Base-by-base conservation (phyloP, 2,888 invertebrate genomes). In the Melipona beecheii region DNA sequence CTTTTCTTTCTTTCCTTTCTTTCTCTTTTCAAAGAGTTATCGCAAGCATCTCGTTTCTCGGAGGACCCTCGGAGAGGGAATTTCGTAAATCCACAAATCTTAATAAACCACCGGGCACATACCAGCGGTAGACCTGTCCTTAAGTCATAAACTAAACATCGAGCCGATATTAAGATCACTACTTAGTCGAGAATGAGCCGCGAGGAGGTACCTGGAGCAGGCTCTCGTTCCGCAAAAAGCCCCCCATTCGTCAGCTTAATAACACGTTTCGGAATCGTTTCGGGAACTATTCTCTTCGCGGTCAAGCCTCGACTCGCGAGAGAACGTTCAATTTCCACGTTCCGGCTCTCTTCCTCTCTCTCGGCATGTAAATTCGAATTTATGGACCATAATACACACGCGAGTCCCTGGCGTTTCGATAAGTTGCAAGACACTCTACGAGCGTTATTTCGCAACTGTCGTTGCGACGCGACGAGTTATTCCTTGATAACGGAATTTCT, bases 251-350 rank as follows among this genome's bases (percentile, higher is more conserved):
- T 75, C 75, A 75, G 68, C 58, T 75, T 75, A 75, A 75, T 75
- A 75, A 75, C 68, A 75, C 58, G 75, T 69, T 75, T 75, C 58
- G 69, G 60, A 69, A 75, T 58, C 66, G 66, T 66, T 31, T 56
- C 43, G 49, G 17, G n/a, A 66, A 66, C 56, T 75, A 43, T 68
- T 75, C 69, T 21, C 50, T 73, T 73, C 17, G 50, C 21, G 49
- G 72, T 62, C 72, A 60, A 60, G 13, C 49, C 60, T 27, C 43
- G 50, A 60, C 27, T 21, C 13, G 15, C 27, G 11, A 64, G 24
- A 64, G 24, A 64, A 52, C 27, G 31, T n/a, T 64, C 50, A 27
- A 73, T 31, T 62, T 64, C 50, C 4, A 62, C n/a, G 62, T 31
- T 62, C 50, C 17, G 11, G 36, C 36, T 36, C 36, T 36, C 36